phyloP scores from a whole-genome alignment of 2,113 vertebrate species.

The Neodontobutis hainanensis region DNA sequence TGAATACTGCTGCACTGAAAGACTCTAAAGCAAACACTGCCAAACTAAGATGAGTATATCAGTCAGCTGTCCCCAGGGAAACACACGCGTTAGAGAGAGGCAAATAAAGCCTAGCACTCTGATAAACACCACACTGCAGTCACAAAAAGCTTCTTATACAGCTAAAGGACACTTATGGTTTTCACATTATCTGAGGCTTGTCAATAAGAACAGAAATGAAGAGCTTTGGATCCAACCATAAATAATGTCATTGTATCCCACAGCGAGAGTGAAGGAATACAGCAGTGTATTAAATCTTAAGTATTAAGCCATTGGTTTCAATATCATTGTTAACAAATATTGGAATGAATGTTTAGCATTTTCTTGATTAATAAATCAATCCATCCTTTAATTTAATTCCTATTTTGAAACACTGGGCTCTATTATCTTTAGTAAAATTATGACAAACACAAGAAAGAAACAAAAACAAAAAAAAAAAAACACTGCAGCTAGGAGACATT shows the following conservation, averaged over 20 bases:
- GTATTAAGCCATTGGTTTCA: background rate
- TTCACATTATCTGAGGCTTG: slow-evolving; percentile 32
- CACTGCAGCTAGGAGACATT: slow-evolving; percentile 64
- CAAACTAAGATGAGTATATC: slow-evolving; percentile 42
- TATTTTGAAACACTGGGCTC: slow-evolving; percentile 41
- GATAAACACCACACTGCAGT: slow-evolving; percentile 28
- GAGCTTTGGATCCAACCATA: slow-evolving; percentile 29
- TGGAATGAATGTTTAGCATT: slow-evolving; percentile 9
- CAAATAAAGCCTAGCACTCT: slow-evolving; percentile 31
- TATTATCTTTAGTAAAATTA: slow-evolving; percentile 54
- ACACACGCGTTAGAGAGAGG: slow-evolving; percentile 34
- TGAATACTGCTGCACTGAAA: slow-evolving; percentile 17
- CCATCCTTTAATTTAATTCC: slow-evolving; percentile 40
- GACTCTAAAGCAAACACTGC: slow-evolving; percentile 40
- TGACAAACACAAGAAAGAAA: slow-evolving; percentile 57
- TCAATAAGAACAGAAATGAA: slow-evolving; percentile 47
- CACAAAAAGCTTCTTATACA: slow-evolving; percentile 25
- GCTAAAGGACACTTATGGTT: slow-evolving; percentile 37
- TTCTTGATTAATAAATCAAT: slow-evolving; percentile 37
- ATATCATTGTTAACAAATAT: slow-evolving; percentile 1
- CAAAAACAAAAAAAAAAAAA: slow-evolving; percentile 51
- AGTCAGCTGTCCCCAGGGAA: slow-evolving; percentile 37
- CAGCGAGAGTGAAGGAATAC: slow-evolving; percentile 15
- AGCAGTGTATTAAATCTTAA: slow-evolving; percentile 9
- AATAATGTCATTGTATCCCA: slow-evolving; percentile 10